A percentile compares a stretch with the other conserved stretches of the same genome.
Conservation (phyloP, 2,888 invertebrate species). For the Rhagonycha fulva region DNA sequence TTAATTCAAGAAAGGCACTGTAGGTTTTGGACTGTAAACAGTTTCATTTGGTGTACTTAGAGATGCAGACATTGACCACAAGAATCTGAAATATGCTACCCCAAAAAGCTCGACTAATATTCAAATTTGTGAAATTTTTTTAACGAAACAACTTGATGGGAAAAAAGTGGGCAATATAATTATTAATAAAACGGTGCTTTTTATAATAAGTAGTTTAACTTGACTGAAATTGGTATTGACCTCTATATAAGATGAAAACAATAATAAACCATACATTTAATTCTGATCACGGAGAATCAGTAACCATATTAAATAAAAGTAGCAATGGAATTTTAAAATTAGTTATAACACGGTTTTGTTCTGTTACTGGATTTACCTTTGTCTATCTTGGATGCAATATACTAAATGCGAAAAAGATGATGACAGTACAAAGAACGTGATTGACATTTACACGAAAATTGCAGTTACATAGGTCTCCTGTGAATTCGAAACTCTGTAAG, state of each 20-base stretch:
- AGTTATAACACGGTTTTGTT: conserved; percentile 16
- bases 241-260: conserved; percentile 30
- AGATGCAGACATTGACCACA: no score
- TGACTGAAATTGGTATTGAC: conserved; percentile 18
- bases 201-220: conserved; percentile 3
- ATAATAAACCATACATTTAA: conserved; percentile 32
- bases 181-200: conserved; percentile 5
- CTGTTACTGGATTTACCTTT: conserved; percentile 5
- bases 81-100: no score
- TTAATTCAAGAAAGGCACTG: no score
- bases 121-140: background rate
- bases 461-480: conserved; percentile 43
- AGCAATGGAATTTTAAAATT: conserved; percentile 45
- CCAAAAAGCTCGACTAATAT: background rate
- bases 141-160: background rate
- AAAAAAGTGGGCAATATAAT: background rate
- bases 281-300: conserved; percentile 33
- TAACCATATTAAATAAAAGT: conserved; percentile 44
- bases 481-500: conserved; percentile 42
- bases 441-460: conserved; percentile 13
- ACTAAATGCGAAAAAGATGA: conserved; percentile 8
- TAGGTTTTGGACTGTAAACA: no score
- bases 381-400: conserved; percentile 14
- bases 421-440: conserved; percentile 7
- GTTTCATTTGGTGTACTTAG: no score